A percentile compares a stretch with the other conserved stretches of the same genome.
phyloP scores from a whole-genome alignment of 2,888 invertebrate species.

The Melanostoma mellinum region DNA sequence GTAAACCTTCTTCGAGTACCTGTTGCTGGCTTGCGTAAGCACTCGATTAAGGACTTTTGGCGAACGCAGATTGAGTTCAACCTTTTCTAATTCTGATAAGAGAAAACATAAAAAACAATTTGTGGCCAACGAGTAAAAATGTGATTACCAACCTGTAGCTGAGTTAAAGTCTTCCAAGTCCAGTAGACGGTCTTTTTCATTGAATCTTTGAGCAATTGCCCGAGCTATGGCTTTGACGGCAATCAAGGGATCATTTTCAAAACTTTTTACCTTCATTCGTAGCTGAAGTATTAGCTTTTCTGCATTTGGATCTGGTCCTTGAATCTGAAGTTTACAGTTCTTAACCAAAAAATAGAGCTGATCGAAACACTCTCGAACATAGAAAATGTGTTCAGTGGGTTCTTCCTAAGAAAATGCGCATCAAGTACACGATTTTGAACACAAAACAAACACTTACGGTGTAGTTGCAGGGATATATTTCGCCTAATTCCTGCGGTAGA shows the following conservation, averaged over 20 bases:
- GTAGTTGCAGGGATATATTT: conserved; percentile 80
- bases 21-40: conserved; percentile 76
- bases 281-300: conserved; percentile 75
- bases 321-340: conserved; percentile 75
- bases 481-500: conserved; percentile 74
- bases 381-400: conserved; percentile 77
- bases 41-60: conserved; percentile 76
- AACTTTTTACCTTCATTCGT: conserved; percentile 77
- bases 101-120: not conserved
- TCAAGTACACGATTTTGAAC: not conserved
- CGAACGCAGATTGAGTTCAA: conserved; percentile 77
- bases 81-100: conserved; percentile 75
- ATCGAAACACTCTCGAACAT: conserved; percentile 78
- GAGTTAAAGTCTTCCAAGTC: conserved; percentile 78
- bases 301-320: conserved; percentile 63
- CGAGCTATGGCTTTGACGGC: conserved; percentile 76
- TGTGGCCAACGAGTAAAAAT: not conserved
- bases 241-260: conserved; percentile 76
- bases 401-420: conserved; percentile 73
- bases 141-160: conserved; percentile 71
- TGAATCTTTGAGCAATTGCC: conserved; percentile 77
- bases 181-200: conserved; percentile 76
- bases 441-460: conserved; percentile 73
- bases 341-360: conserved; percentile 77
- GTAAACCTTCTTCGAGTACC: conserved; percentile 76